Evolutionary conservation across 2,888 invertebrate genomes (phyloP).

Genomic region (Hemistola chrysoprasaria): DNA sequence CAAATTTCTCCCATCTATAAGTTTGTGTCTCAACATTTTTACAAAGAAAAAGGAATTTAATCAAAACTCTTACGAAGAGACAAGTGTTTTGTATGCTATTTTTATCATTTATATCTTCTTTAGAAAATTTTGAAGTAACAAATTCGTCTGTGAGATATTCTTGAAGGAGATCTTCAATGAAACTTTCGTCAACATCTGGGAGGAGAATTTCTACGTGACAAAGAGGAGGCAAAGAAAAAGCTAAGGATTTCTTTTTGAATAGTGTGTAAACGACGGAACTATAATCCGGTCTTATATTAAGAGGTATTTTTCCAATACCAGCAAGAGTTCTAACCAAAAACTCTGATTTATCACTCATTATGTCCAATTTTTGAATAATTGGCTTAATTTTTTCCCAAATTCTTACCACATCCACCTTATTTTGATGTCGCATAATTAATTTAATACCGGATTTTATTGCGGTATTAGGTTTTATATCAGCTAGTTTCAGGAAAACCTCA

Average conservation of each 20-base stretch:
- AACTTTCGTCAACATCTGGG: constrained; percentile 31
- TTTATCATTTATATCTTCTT: not conserved
- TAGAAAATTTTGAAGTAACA: constrained; percentile 17
- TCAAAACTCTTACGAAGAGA: constrained; percentile 39
- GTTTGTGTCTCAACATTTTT: constrained; percentile 34
- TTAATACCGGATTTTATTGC: constrained; percentile 40
- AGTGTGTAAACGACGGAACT: constrained; percentile 38
- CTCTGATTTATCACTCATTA: constrained; percentile 24
- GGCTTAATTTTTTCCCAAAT: constrained; percentile 47
- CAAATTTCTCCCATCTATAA: constrained; percentile 33
- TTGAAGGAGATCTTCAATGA: constrained; percentile 32
- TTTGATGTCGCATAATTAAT: constrained; percentile 29
- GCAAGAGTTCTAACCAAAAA: constrained; percentile 6
- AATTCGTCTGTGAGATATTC: constrained; percentile 32
- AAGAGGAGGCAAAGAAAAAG: constrained; percentile 31
- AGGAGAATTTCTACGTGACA: constrained; percentile 36
- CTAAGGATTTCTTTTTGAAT: constrained; percentile 26
- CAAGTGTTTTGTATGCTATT: constrained; percentile 2
- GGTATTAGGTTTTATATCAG: constrained; percentile 33
- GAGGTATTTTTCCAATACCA: constrained; percentile 29
- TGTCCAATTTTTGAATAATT: constrained; percentile 34
- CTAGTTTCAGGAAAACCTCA: constrained; percentile 34
- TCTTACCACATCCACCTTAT: constrained; percentile 26
- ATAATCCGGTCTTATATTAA: constrained; percentile 43
- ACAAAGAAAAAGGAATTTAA: constrained; percentile 45